These are phyloP conservation scores for Molossus molossus DNA, from an alignment of 2,797 vertebrate genomes.

Conservation along the genomic window DNA sequence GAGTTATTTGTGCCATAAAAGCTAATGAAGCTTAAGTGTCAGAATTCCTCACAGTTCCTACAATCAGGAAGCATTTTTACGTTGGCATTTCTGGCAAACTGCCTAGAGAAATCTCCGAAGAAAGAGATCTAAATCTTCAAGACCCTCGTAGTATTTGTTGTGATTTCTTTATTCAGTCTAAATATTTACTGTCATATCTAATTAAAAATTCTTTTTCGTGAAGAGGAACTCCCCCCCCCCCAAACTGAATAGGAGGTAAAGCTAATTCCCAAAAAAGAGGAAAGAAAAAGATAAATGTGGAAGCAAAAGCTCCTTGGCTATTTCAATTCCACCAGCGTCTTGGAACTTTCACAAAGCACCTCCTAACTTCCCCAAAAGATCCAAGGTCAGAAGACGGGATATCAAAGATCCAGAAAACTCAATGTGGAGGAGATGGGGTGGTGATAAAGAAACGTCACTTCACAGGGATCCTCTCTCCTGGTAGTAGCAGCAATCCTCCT, in stretches of 20 bases:
- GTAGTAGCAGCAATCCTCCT: not conserved
- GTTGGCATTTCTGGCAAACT: constrained; percentile 65
- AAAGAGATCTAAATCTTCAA: constrained; percentile 61
- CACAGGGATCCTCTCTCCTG: not conserved
- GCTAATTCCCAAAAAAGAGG: constrained; percentile 25
- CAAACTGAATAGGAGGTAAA: not conserved
- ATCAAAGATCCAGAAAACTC: not conserved
- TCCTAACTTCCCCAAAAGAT: not conserved
- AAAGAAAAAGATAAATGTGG: constrained; percentile 40
- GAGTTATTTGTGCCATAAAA: not conserved
- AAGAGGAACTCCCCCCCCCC: not conserved
- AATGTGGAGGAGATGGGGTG: too few species aligned
- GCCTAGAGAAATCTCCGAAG: constrained; percentile 63
- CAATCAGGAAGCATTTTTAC: constrained; percentile 64
- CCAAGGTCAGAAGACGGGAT: not conserved
- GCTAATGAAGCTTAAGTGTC: constrained; percentile 32
- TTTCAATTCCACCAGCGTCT: not conserved
- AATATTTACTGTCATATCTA: constrained; percentile 54
- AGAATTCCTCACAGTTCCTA: constrained; percentile 40
- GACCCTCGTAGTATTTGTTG: not conserved
- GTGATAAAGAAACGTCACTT: not conserved
- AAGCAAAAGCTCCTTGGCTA: not conserved
- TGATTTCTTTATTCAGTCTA: constrained; percentile 44
- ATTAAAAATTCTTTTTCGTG: constrained; percentile 63
- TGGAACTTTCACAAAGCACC: constrained; percentile 12